A percentile compares a stretch with the other conserved stretches of the same genome.
Evolutionary conservation across 1,140 invertebrate genomes (phyloP).

Genomic region (Contarinia nasturtii): DNA sequence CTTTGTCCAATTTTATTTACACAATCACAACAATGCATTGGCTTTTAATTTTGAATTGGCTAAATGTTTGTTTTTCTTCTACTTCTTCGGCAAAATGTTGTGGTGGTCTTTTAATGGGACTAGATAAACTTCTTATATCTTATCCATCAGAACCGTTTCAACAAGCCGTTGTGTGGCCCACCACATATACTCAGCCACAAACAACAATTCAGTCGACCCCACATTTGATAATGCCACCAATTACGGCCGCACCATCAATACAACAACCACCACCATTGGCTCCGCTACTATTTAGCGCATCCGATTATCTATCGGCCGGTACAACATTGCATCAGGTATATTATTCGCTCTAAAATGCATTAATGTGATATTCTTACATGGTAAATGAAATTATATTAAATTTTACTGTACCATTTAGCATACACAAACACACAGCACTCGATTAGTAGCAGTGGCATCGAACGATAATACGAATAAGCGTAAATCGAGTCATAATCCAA

Average conservation of each 20-base stretch:
- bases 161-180: conserved; percentile 50
- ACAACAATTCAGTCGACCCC: conserved; percentile 36
- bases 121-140: conserved; percentile 23
- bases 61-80: too few relatives aligned
- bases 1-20: too few relatives aligned
- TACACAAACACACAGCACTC: conserved; percentile 35
- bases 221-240: conserved; percentile 21
- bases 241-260: conserved; percentile 5
- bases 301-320: conserved; percentile 25
- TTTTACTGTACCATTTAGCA: conserved; percentile 16
- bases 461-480: conserved; percentile 18
- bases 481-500: conserved; percentile 14
- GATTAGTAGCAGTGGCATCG: conserved; percentile 32
- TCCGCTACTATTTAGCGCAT: conserved; percentile 30
- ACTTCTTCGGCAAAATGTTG: conserved; percentile 1
- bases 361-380: not conserved
- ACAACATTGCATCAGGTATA: conserved; percentile 17
- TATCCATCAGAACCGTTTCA: conserved; percentile 45
- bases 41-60: too few relatives aligned
- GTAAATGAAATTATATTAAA: not conserved
- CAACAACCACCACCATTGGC: conserved; percentile 33
- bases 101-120: conserved; percentile 13
- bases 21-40: too few relatives aligned
- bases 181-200: conserved; percentile 30
- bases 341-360: not conserved